Evolutionary conservation across 2,113 vertebrate species (phyloP).

Genomic region (Herpailurus yagouaroundi): DNA sequence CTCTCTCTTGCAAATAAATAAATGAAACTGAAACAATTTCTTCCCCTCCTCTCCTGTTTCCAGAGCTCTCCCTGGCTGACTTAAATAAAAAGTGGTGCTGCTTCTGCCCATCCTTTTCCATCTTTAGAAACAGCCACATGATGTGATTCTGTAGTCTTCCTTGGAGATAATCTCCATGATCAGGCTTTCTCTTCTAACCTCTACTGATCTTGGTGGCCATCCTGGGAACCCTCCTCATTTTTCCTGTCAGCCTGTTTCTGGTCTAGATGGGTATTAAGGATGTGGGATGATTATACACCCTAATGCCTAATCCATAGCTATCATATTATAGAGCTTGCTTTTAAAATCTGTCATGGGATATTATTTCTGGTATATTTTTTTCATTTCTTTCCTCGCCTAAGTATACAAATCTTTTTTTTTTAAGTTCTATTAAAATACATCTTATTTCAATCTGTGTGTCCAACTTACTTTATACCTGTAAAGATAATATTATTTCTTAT

Average conservation of each 20-base stretch:
- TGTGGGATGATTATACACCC: not conserved
- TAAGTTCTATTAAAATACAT: slow-evolving; percentile 9
- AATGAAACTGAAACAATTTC: no score
- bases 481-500: not conserved
- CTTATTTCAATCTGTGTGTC: not conserved
- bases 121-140: not conserved
- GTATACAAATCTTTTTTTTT: not conserved
- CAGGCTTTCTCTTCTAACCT: not conserved
- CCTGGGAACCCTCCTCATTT: not conserved
- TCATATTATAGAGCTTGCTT: not conserved
- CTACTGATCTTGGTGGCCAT: not conserved
- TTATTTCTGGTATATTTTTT: not conserved
- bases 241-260: not conserved
- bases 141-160: not conserved
- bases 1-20: no score
- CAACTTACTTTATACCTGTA: not conserved
- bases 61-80: not conserved
- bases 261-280: not conserved
- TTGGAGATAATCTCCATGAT: not conserved
- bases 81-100: not conserved
- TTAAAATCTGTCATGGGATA: not conserved
- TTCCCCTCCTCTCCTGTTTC: not conserved
- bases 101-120: not conserved
- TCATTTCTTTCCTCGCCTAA: not conserved
- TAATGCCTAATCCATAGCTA: not conserved